Base-by-base conservation (phyloP, 2,888 invertebrate genomes). In the Eristalis pertinax region DNA sequence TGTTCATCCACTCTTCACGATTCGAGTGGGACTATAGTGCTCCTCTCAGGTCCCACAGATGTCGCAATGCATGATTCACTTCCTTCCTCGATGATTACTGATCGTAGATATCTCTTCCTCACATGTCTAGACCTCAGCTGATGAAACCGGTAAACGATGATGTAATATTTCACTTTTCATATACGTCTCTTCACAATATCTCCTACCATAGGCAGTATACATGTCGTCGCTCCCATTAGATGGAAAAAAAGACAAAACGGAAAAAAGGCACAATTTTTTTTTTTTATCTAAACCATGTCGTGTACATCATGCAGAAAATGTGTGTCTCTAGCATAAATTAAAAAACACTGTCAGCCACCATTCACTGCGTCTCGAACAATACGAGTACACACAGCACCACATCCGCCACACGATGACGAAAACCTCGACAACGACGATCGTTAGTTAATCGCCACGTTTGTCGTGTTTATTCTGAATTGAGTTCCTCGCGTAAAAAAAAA, bases 271-370 rank as follows among this genome's bases (percentile, higher is more conserved):
- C 60, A 60, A 32, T 32, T 32, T 15, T 62, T 26, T 62, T 29
- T 29, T n/a, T 60, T 60, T 26, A 77, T 38, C 43, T 24, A n/a
- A 60, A 72, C 56, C 62, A 74, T 82, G 81, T 77, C 81, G 82
- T 76, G 70, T 43, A 60, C 65, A 43, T 38, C 72, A 76, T 75
- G 68, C 41, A 77, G 22, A 32, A 73, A 73, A 60, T 77, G 68
- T 73, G 73, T 41, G 38, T 56, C 70, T 74, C 77, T 77, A 29
- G 64, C 38, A 74, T 83, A 74, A 83, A 83, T 86, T 74, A 79
- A 76, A 82, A 67, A 67, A 67, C 50, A 43, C 67, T 72, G 56
- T 67, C 78, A 65, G 62, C 19, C 78, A 13, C 56, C 38, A 38
- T 69, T 32, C 50, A 62, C 29, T 50, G 50, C 26, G 13, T 22